Base-by-base conservation (phyloP, 92 coral and sea anemone genomes). In the Siderastrea siderea region DNA sequence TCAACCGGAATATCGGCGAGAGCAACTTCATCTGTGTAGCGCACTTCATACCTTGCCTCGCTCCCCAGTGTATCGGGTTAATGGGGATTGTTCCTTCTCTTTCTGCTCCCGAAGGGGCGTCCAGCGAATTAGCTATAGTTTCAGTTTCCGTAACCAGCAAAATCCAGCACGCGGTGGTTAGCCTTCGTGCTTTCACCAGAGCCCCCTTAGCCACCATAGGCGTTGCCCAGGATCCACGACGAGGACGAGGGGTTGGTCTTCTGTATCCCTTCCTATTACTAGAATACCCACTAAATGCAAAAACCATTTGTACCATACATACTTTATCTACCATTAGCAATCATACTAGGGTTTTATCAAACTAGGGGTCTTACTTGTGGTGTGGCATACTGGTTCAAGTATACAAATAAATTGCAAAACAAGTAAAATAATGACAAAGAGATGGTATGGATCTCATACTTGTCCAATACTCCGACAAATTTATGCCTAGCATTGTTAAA, bases 221-320 rank as follows among this genome's bases (percentile, higher is more conserved):
- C 74, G 52, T 69, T 47, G 2, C 75, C 75, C 43, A 71, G 75
- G 26, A 71, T 14, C 13, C 75, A 48, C 12, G 75, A 71, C 43
- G 57, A 71, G 75, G 44, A 48, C 55, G 75, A 47, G 43, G 43
- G 9, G 43, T 48, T 15, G 54, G 57, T 19, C 63, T 10, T 59
- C 38, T 52, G 57, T 0, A 52, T 9, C 57, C 57, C 57, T 26
- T n/a, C n/a, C n/a, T n/a, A n/a, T n/a, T n/a, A n/a, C n/a, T n/a
- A n/a, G n/a, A n/a, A n/a, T n/a, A n/a, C n/a, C n/a, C n/a, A n/a
- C n/a, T n/a, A n/a, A n/a, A n/a, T n/a, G n/a, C n/a, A n/a, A n/a
- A n/a, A n/a, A n/a, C n/a, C n/a, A n/a, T n/a, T n/a, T n/a, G n/a
- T n/a, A n/a, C n/a, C n/a, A n/a, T n/a, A n/a, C n/a, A n/a, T n/a